Conservation (phyloP, 2,888 invertebrate species). For the Stomorhina lunata region DNA sequence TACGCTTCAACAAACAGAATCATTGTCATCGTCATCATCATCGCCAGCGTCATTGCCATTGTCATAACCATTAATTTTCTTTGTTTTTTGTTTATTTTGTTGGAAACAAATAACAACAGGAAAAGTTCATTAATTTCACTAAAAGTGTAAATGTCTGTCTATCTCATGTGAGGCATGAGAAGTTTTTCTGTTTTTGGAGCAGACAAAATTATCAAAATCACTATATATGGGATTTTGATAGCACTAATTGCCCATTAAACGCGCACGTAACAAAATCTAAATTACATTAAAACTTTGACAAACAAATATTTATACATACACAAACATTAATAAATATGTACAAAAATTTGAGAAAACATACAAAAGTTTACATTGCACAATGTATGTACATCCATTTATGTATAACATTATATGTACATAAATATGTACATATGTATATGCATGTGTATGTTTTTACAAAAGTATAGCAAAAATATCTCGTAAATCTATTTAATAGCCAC, state of each 20-base stretch:
- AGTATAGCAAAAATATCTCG: slow-evolving; percentile 2
- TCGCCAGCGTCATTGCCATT: not conserved
- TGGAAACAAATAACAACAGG: slow-evolving; percentile 21
- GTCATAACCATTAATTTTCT: slow-evolving; percentile 26
- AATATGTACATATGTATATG: too few species aligned
- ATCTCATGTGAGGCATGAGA: not conserved
- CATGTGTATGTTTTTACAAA: not conserved
- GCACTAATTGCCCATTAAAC: slow-evolving; percentile 64
- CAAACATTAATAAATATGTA: slow-evolving; percentile 10
- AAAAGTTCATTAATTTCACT: slow-evolving; percentile 54
- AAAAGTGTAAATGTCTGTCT: slow-evolving; percentile 9
- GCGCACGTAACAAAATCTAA: slow-evolving; percentile 61
- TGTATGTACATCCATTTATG: too few species aligned
- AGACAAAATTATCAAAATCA: slow-evolving; percentile 57
- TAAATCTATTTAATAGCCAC: slow-evolving; percentile 53
- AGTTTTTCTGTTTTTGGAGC: not conserved
- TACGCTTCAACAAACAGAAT: slow-evolving; percentile 36
- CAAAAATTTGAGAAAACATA: too few species aligned
- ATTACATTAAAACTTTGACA: slow-evolving; percentile 53
- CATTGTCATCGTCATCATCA: slow-evolving; percentile 16
- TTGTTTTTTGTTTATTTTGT: slow-evolving; percentile 7
- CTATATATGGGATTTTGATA: slow-evolving; percentile 63
- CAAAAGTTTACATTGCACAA: too few species aligned
- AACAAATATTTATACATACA: too few species aligned
- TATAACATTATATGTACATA: too few species aligned